Conservation (phyloP, 1,140 invertebrate species). For the Atta cephalotes region DNA sequence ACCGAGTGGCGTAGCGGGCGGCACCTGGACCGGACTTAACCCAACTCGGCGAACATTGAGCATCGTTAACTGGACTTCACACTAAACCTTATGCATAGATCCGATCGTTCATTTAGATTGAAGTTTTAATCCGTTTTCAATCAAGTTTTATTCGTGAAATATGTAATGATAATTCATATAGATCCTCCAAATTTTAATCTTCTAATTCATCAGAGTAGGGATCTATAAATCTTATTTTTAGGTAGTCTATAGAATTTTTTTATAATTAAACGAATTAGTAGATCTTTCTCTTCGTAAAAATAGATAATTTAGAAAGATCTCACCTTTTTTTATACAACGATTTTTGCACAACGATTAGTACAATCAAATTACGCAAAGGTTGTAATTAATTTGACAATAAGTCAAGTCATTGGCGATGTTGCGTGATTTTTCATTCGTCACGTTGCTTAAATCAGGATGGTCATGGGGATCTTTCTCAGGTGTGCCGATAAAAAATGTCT, state of each 20-base stretch:
- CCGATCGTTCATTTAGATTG: slow-evolving; percentile 2
- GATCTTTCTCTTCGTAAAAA: not conserved
- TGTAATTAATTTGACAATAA: slow-evolving; percentile 23
- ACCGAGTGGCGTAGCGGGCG: slow-evolving; percentile 75
- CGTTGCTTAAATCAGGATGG: slow-evolving; percentile 34
- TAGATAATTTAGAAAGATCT: not conserved
- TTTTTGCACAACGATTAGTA: not conserved
- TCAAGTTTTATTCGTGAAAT: not conserved
- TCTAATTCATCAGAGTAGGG: not conserved
- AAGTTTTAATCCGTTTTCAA: not conserved
- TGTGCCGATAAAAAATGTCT: slow-evolving; percentile 47
- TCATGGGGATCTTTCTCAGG: slow-evolving; percentile 19
- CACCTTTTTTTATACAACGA: not conserved
- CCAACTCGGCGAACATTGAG: slow-evolving; percentile 71
- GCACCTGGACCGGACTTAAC: slow-evolving; percentile 79
- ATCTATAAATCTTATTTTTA: not conserved
- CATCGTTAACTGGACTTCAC: slow-evolving; percentile 75
- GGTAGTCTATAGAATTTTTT: not conserved
- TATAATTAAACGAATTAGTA: no score
- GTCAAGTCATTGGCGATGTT: not conserved
- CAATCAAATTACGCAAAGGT: slow-evolving; percentile 35
- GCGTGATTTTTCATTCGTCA: slow-evolving; percentile 44
- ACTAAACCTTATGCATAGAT: slow-evolving; percentile 53
- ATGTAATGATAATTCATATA: not conserved
- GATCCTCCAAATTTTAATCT: not conserved